Conservation (phyloP, 1,140 invertebrate species). For the Bathynomus jamesi region DNA sequence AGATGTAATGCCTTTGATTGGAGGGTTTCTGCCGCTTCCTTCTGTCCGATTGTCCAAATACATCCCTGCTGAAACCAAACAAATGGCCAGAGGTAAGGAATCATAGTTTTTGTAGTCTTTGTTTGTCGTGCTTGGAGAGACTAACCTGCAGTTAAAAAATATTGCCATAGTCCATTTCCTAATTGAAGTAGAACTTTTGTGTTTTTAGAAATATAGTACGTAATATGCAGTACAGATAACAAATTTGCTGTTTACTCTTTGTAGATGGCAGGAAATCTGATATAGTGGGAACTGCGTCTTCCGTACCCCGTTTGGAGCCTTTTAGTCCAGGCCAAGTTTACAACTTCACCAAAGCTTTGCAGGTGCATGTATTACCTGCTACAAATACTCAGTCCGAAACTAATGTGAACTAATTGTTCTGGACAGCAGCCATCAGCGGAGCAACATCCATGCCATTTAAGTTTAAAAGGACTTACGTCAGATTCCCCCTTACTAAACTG, state of each 20-base stretch:
- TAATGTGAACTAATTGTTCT: neutral
- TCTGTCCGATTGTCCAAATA: slow-evolving; percentile 83
- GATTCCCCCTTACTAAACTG: too few species aligned
- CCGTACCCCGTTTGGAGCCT: slow-evolving; percentile 29
- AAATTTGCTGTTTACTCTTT: too few species aligned
- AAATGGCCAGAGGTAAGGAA: slow-evolving; percentile 21
- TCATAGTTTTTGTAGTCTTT: neutral
- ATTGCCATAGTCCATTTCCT: neutral
- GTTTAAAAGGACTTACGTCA: too few species aligned
- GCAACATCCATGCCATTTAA: too few species aligned
- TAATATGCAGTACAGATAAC: too few species aligned
- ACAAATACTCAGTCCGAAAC: neutral
- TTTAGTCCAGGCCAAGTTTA: slow-evolving; percentile 56
- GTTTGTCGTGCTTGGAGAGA: neutral
- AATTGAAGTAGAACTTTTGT: too few species aligned
- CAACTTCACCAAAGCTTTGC: slow-evolving; percentile 75
- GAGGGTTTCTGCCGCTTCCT: slow-evolving; percentile 79
- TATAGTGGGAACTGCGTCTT: slow-evolving; percentile 30
- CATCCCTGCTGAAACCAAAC: slow-evolving; percentile 59
- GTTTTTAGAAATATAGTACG: too few species aligned
- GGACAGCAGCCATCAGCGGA: too few species aligned
- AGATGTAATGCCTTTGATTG: slow-evolving; percentile 82
- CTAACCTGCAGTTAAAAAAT: neutral
- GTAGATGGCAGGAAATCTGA: slow-evolving; percentile 29
- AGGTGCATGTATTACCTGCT: slow-evolving; percentile 71